Evolutionary conservation across 2,888 invertebrate species (phyloP), one percentile per base, ranked within the genome.

Genomic region (Sicus ferrugineus): DNA sequence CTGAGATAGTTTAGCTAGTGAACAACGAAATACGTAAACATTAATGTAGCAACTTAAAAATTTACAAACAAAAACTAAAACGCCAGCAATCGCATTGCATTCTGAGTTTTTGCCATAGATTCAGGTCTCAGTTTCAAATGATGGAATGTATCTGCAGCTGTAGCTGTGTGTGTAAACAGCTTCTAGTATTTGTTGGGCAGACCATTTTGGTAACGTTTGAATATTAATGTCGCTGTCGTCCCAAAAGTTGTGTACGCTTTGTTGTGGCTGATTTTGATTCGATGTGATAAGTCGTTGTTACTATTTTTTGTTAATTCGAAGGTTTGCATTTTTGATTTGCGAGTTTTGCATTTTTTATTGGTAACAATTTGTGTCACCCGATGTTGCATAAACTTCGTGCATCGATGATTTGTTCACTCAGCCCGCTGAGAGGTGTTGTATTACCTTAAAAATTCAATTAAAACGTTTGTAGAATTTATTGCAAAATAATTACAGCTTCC

Each of bases 151-250:
- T 52, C 23, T 42, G 38, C 56, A 28, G 2, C 7, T 30, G 52
- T 31, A 64, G 31, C 64, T 64, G 21, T 16, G 21, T 26, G 19
- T 28, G 28, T 21, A 7, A 28, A 34, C 31, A 30, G 11, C 19
- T n/a, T n/a, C 31, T 4, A 34, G n/a, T 59, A 59, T 59, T 30
- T 21, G 31, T 19, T 68, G 26, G 14, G n/a, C 48, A 34, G 46
- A 46, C 67, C 46, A 48, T 67, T 67, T 67, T 67, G 58, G 67
- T 67, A 46, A 23, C 31, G 30, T 67, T 67, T 67, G 67, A 67
- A 67, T 67, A 67, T 67, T 67, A 67, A 67, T 67, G 59, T 50
- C 11, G 48, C 31, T 16, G 5, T 42, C 23, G 26, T 26, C 26
- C 11, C 7, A 19, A 2, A 38, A 1, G 1, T 14, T n/a, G 19